phyloP scores from a whole-genome alignment of 2,888 invertebrate genomes.

The Hylaea fasciaria region DNA sequence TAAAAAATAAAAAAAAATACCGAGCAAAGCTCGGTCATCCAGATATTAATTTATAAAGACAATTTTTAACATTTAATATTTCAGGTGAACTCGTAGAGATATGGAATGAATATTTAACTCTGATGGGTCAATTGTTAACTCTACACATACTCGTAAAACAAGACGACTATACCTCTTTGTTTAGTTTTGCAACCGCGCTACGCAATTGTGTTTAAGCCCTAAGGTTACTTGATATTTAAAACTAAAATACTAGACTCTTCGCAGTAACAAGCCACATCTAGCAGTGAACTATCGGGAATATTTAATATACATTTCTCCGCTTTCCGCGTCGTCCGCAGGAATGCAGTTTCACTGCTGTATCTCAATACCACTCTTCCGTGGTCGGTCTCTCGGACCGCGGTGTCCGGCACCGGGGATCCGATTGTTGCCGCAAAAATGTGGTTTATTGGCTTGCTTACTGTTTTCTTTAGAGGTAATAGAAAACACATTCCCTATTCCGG shows the following conservation, averaged over 20 bases:
- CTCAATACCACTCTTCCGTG: slow-evolving; percentile 78
- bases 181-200: too few species aligned
- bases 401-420: slow-evolving; percentile 24
- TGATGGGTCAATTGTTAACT: too few species aligned
- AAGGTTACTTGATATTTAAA: not conserved
- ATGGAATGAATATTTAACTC: too few species aligned
- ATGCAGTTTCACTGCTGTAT: slow-evolving; percentile 76
- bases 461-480: slow-evolving; percentile 1
- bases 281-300: not conserved
- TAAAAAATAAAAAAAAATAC: too few species aligned
- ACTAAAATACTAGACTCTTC: not conserved
- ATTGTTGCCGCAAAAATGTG: slow-evolving; percentile 15
- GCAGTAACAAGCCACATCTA: slow-evolving; percentile 3
- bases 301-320: slow-evolving; percentile 50
- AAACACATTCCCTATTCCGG: too few species aligned
- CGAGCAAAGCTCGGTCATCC: too few species aligned
- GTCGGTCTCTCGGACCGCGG: slow-evolving; percentile 48
- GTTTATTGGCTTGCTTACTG: slow-evolving; percentile 3
- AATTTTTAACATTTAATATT: too few species aligned
- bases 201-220: too few species aligned
- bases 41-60: too few species aligned
- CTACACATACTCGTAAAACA: too few species aligned
- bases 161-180: too few species aligned
- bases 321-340: slow-evolving; percentile 65
- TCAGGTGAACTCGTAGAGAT: too few species aligned